Evolutionary conservation across 2,113 vertebrate genomes (phyloP).

Genomic region (Danio rerio): GRCz12tu NC_133180.1:76182501-76183000

Average conservation of each 20-base stretch:
- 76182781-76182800: constrained; percentile 66
- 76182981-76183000: too few relatives aligned
- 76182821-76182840: constrained; percentile 45
- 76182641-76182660: background rate
- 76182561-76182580: constrained; percentile 47
- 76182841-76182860: background rate
- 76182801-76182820: constrained; percentile 71
- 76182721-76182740: constrained; percentile 31
- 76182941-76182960: too few relatives aligned
- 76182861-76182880: too few relatives aligned
- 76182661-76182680: background rate
- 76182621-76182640: background rate
- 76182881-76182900: too few relatives aligned
- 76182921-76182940: too few relatives aligned
- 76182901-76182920: too few relatives aligned
- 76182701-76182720: too few relatives aligned
- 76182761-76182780: constrained; percentile 71
- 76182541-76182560: constrained; percentile 2
- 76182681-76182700: background rate
- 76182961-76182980: too few relatives aligned
- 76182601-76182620: constrained; percentile 45
- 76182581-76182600: constrained; percentile 55
- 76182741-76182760: constrained; percentile 71
- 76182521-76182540: constrained; percentile 23
- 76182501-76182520: constrained; percentile 13